phyloP scores from a whole-genome alignment of 2,113 vertebrate species.

The Oostethus manadensis region DNA sequence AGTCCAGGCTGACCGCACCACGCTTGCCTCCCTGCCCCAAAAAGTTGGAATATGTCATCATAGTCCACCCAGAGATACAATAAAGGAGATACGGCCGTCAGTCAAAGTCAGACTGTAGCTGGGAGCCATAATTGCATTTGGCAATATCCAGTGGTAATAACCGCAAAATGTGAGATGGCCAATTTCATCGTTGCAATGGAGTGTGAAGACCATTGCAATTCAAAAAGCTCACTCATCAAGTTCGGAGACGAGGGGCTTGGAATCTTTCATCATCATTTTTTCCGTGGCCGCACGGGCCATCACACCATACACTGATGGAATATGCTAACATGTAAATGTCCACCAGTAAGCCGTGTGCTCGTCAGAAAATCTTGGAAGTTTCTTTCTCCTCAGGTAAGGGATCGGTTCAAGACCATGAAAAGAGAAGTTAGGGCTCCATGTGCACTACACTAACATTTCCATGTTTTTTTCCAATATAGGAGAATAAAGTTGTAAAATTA shows the following conservation, averaged over 20 bases:
- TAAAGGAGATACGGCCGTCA: slow-evolving; percentile 25
- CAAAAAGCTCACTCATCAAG: slow-evolving; percentile 39
- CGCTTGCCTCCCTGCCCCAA: not conserved
- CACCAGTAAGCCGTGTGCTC: not conserved
- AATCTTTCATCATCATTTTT: slow-evolving; percentile 17
- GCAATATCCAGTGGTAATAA: slow-evolving; percentile 49
- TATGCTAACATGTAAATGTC: not conserved
- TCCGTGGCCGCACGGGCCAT: slow-evolving; percentile 12
- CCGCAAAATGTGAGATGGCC: slow-evolving; percentile 32
- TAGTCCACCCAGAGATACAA: slow-evolving; percentile 27
- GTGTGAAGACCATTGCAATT: slow-evolving; percentile 56
- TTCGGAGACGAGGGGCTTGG: slow-evolving; percentile 16
- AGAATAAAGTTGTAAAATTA: not conserved
- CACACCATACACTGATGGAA: slow-evolving; percentile 11
- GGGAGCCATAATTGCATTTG: slow-evolving; percentile 56
- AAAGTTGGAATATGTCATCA: slow-evolving; percentile 19
- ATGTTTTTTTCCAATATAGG: too few species aligned
- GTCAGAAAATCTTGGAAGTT: not conserved
- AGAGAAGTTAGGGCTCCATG: too few species aligned
- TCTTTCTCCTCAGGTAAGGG: not conserved
- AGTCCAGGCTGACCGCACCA: not conserved
- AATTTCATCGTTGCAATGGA: slow-evolving; percentile 53
- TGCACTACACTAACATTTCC: too few species aligned
- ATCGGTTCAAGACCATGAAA: too few species aligned
- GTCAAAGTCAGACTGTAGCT: slow-evolving; percentile 31